Conservation (phyloP, 1,140 invertebrate genomes). For the Ceratina calcarata region DNA sequence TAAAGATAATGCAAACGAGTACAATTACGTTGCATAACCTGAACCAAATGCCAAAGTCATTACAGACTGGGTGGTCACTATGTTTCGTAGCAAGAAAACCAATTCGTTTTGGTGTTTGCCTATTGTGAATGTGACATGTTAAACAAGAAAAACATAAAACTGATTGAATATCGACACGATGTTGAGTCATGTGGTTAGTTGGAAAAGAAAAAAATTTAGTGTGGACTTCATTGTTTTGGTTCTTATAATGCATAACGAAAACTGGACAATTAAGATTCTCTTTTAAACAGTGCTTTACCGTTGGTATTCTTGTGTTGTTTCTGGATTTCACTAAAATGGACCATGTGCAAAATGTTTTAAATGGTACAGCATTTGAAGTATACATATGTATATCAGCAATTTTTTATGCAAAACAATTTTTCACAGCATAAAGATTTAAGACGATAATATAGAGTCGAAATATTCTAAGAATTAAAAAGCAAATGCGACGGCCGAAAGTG, state of each 20-base stretch:
- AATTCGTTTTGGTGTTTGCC: slow-evolving; percentile 55
- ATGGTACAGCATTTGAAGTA: slow-evolving; percentile 56
- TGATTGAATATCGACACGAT: slow-evolving; percentile 41
- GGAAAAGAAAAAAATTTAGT: slow-evolving; percentile 46
- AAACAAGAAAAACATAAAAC: slow-evolving; percentile 41
- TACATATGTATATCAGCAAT: slow-evolving; percentile 47
- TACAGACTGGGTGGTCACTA: slow-evolving; percentile 52
- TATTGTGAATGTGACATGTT: slow-evolving; percentile 62
- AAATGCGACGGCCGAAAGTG: slow-evolving; percentile 31
- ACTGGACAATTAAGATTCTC: slow-evolving; percentile 51
- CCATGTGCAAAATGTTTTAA: slow-evolving; percentile 51
- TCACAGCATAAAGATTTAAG: slow-evolving; percentile 59
- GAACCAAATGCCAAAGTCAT: slow-evolving; percentile 76
- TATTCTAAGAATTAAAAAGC: slow-evolving; percentile 49
- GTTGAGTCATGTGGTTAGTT: slow-evolving; percentile 50
- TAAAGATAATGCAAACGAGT: slow-evolving; percentile 98
- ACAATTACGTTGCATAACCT: slow-evolving; percentile 98
- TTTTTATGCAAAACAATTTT: slow-evolving; percentile 67
- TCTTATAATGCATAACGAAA: slow-evolving; percentile 59
- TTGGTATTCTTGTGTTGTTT: slow-evolving; percentile 62
- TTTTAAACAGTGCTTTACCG: slow-evolving; percentile 59
- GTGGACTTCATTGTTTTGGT: slow-evolving; percentile 52
- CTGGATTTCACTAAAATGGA: slow-evolving; percentile 55
- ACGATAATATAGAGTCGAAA: slow-evolving; percentile 50
- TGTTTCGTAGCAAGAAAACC: slow-evolving; percentile 56